A percentile compares a stretch with the other conserved stretches of the same genome.
Evolutionary conservation across 1,140 invertebrate genomes (phyloP).

Genomic region (Trissolcus basalis): DNA sequence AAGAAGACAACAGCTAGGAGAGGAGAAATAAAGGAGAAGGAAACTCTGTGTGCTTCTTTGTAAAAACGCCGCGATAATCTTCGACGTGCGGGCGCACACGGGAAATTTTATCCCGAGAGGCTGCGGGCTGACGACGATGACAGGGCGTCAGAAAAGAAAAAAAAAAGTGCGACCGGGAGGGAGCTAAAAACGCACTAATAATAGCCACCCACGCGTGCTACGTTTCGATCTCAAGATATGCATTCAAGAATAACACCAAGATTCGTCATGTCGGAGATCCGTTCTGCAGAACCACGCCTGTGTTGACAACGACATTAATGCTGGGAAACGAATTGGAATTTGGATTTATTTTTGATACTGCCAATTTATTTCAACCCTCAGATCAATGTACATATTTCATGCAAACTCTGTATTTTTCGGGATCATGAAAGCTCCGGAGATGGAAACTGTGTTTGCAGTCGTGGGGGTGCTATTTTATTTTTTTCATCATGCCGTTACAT

Average conservation of each 20-base stretch:
- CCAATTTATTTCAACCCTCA: too few species aligned
- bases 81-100: constrained; percentile 47
- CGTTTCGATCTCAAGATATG: constrained; percentile 9
- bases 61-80: constrained; percentile 53
- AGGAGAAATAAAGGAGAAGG: constrained; percentile 26
- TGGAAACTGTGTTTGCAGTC: too few species aligned
- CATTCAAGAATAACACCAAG: too few species aligned
- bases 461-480: too few species aligned
- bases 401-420: too few species aligned
- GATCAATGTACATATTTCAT: too few species aligned
- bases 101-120: constrained; percentile 49
- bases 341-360: too few species aligned
- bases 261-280: too few species aligned
- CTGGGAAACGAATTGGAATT: constrained; percentile 2
- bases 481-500: too few species aligned
- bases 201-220: constrained; percentile 51
- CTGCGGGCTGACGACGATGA: constrained; percentile 32
- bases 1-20: neutral
- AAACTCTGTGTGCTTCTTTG: constrained; percentile 39
- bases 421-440: too few species aligned
- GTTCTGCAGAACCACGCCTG: too few species aligned
- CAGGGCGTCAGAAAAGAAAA: constrained; percentile 5
- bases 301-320: constrained; percentile 8
- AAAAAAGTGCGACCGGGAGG: constrained; percentile 23
- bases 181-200: constrained; percentile 49